A percentile compares a stretch with the other conserved stretches of the same genome.
phyloP scores from a whole-genome alignment of 2,888 invertebrate species.

The Nezara viridula region DNA sequence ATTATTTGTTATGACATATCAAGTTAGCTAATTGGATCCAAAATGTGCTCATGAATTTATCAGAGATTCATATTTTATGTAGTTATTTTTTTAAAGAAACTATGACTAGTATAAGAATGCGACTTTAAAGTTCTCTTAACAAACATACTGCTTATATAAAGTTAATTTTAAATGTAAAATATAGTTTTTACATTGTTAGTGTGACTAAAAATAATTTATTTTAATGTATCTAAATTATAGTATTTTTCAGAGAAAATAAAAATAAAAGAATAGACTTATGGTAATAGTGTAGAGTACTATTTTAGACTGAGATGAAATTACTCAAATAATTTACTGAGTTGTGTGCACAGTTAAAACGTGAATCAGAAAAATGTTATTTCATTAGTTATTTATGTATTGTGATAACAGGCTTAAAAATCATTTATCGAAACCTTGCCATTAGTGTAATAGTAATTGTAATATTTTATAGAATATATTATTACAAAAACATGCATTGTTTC shows the following conservation, averaged over 20 bases:
- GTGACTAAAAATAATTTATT: conserved; percentile 33
- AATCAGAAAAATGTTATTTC: not conserved
- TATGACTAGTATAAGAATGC: not conserved
- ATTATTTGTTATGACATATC: conserved; percentile 9
- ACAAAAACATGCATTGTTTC: not conserved
- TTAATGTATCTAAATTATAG: not conserved
- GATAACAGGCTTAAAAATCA: conserved; percentile 13
- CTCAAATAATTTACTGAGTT: not conserved
- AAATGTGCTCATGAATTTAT: not conserved
- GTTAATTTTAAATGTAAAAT: not conserved
- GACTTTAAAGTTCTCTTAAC: not conserved
- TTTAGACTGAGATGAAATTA: conserved; percentile 33
- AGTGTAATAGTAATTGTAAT: not conserved
- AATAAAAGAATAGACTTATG: conserved; percentile 10
- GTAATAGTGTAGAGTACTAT: not conserved
- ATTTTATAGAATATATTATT: not conserved
- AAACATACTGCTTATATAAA: not conserved
- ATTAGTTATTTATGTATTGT: conserved; percentile 8
- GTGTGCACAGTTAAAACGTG: not conserved
- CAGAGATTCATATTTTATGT: not conserved
- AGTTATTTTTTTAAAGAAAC: not conserved
- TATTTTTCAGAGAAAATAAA: conserved; percentile 1
- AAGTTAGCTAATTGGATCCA: not conserved
- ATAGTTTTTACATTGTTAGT: not conserved
- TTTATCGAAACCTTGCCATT: conserved; percentile 44